These are phyloP conservation scores for Nettapus auritus DNA, from an alignment of 2,113 vertebrate genomes.

Conservation along the genomic window DNA sequence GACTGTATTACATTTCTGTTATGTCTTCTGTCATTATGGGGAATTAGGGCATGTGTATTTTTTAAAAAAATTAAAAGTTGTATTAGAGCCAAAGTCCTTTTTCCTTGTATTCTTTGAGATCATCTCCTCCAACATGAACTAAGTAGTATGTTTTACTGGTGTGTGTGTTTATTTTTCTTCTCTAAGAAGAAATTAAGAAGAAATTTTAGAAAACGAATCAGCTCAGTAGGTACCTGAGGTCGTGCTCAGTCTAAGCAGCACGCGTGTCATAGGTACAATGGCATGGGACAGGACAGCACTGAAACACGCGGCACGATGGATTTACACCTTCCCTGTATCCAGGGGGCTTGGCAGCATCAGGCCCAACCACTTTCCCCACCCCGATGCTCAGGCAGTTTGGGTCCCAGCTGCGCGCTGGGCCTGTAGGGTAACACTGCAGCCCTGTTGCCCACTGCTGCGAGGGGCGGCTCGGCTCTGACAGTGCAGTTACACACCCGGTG, in stretches of 20 bases:
- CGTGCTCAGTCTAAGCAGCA: background rate
- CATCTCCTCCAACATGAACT: background rate
- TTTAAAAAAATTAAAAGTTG: background rate
- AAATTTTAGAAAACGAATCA: too few relatives aligned
- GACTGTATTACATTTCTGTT: background rate
- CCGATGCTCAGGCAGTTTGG: too few relatives aligned
- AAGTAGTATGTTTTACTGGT: background rate
- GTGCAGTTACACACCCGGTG: constrained; percentile 98
- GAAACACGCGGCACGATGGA: background rate
- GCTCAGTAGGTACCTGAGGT: background rate
- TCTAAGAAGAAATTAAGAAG: background rate
- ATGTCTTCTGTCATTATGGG: constrained; percentile 19
- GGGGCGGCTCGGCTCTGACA: constrained; percentile 98
- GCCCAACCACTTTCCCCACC: too few relatives aligned
- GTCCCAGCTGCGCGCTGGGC: too few relatives aligned
- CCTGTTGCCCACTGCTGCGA: background rate
- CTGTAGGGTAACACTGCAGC: too few relatives aligned
- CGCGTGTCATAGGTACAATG: background rate
- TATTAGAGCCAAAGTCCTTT: background rate
- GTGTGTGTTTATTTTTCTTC: background rate
- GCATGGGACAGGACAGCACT: background rate
- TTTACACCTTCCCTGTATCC: background rate
- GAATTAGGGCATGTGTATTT: background rate
- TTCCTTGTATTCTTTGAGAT: background rate
- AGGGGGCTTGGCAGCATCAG: background rate